A percentile compares a stretch with the other conserved stretches of the same genome.
These are phyloP conservation scores for Grammomys surdaster DNA, from an alignment of 2,113 vertebrate genomes.

Conservation along the genomic window DNA sequence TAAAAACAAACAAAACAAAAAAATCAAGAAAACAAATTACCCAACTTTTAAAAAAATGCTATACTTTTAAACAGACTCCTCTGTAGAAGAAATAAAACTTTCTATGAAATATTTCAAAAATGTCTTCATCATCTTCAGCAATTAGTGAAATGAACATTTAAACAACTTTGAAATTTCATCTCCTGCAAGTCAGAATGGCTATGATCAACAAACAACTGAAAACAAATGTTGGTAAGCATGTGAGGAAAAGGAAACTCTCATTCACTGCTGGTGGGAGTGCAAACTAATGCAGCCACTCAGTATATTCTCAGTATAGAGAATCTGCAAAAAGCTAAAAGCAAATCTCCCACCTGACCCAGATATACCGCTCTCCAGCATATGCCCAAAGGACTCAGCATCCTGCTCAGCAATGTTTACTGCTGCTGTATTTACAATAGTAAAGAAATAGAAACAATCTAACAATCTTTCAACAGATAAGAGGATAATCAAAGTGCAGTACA, in stretches of 20 bases:
- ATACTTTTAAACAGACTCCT: neutral
- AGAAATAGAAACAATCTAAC: neutral
- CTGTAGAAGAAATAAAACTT: neutral
- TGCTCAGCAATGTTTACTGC: neutral
- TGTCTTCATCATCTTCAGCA: neutral
- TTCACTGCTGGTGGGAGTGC: no score
- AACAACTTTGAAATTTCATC: neutral
- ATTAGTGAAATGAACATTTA: constrained; percentile 26
- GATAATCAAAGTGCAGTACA: neutral
- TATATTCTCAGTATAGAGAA: neutral
- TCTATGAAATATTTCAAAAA: neutral
- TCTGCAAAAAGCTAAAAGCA: neutral
- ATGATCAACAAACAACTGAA: neutral
- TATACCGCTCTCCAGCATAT: neutral
- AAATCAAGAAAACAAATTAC: neutral
- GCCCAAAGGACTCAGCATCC: neutral
- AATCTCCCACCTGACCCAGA: neutral
- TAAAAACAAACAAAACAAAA: neutral
- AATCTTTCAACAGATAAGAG: neutral
- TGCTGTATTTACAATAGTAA: neutral
- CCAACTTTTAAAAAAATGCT: neutral
- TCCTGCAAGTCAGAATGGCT: neutral
- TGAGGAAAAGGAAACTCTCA: neutral
- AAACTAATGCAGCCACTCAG: neutral
- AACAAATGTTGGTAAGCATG: neutral